Conservation (phyloP, 2,113 vertebrate species). For the Callorhinus ursinus region DNA sequence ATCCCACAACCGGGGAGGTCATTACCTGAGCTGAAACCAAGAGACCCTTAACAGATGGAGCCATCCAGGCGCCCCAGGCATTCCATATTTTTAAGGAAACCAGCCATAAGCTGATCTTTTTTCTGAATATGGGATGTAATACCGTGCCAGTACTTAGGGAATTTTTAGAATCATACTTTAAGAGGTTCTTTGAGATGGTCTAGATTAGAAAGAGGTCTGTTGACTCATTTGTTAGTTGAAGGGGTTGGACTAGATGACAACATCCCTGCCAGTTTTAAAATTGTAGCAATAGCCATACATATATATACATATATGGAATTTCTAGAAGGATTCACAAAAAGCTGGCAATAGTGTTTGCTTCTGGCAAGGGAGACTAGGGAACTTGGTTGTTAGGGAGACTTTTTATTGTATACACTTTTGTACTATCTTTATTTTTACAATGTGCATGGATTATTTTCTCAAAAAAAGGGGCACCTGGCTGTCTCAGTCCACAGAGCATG, state of each 20-base stretch:
- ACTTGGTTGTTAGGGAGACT: not conserved
- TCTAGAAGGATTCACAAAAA: constrained; percentile 2
- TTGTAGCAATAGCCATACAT: not conserved
- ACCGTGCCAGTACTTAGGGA: not conserved
- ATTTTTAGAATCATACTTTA: not conserved
- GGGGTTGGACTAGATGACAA: not conserved
- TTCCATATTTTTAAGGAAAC: not conserved
- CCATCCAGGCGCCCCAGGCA: not conserved
- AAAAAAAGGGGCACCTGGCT: not conserved
- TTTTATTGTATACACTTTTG: not conserved
- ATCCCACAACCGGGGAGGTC: not conserved
- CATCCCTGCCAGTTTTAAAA: constrained; percentile 12
- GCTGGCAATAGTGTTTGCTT: not conserved
- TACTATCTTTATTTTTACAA: constrained; percentile 9
- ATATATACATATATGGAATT: not conserved
- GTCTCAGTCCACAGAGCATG: not conserved
- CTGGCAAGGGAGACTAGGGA: not conserved
- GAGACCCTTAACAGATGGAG: not conserved
- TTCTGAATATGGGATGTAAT: not conserved
- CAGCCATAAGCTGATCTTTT: not conserved
- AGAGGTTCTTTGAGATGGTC: not conserved
- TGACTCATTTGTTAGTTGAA: constrained; percentile 45
- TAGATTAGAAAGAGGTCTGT: not conserved
- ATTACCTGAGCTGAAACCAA: not conserved
- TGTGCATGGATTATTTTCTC: not conserved